A percentile compares a stretch with the other conserved stretches of the same genome.
phyloP scores from a whole-genome alignment of 30 jellyfish, hydroid and myxozoan species.

The Calvadosia cruxmelitensis region DNA sequence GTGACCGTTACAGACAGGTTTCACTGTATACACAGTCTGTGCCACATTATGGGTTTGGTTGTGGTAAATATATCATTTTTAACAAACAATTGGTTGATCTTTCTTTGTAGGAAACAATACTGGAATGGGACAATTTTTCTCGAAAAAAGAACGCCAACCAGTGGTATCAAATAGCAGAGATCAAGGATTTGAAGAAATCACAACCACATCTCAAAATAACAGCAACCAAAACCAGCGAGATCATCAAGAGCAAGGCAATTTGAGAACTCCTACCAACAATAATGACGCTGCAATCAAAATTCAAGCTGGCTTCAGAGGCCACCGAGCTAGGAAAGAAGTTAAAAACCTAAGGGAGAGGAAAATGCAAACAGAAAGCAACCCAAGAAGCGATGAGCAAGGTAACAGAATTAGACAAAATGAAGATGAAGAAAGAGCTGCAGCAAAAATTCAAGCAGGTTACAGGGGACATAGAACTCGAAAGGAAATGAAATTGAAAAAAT shows the following conservation, averaged over 20 bases:
- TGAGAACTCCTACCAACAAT: too few relatives aligned
- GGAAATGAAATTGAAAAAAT: constrained; percentile 20
- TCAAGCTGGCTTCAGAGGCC: constrained; percentile 84
- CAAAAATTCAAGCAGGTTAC: constrained; percentile 60
- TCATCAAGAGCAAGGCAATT: too few relatives aligned
- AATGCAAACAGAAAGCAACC: neutral
- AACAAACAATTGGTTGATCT: too few relatives aligned
- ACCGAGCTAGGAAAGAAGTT: constrained; percentile 57
- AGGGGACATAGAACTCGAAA: constrained; percentile 55
- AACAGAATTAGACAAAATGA: neutral
- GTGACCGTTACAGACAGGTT: too few relatives aligned
- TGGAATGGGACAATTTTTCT: neutral
- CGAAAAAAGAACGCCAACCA: neutral
- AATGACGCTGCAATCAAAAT: constrained; percentile 52
- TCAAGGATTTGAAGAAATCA: neutral
- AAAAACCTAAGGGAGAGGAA: constrained; percentile 18
- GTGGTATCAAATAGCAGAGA: too few relatives aligned
- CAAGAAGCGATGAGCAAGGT: neutral
- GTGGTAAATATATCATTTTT: too few relatives aligned
- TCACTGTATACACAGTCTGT: too few relatives aligned
- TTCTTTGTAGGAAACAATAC: too few relatives aligned
- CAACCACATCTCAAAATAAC: neutral
- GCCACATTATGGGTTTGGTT: too few relatives aligned
- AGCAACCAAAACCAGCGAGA: neutral
- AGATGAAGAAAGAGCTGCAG: constrained; percentile 11